phyloP scores from a whole-genome alignment of 2,888 invertebrate species.

The Metellina segmentata region DNA sequence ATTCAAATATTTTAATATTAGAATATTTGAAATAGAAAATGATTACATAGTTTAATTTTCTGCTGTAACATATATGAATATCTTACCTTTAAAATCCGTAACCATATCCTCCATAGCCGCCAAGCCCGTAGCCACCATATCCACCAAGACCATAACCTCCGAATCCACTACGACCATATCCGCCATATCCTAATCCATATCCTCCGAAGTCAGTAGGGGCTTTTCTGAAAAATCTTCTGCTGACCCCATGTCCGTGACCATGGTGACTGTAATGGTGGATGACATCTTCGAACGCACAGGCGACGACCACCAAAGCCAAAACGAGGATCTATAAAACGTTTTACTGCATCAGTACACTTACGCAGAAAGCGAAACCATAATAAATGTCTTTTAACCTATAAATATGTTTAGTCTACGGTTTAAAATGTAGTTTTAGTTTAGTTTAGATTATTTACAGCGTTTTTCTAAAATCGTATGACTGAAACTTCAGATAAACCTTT shows the following conservation, averaged over 20 bases:
- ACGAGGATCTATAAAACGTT: constrained; percentile 4
- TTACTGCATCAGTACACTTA: too few relatives aligned
- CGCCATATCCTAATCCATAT: constrained; percentile 9
- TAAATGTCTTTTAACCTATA: too few relatives aligned
- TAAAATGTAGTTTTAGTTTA: too few relatives aligned
- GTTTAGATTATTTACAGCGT: too few relatives aligned
- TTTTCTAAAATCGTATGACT: too few relatives aligned
- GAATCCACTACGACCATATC: not conserved
- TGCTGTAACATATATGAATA: not conserved
- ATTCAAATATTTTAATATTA: too few relatives aligned
- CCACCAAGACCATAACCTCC: constrained; percentile 6
- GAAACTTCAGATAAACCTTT: too few relatives aligned
- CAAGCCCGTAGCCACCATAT: constrained; percentile 18
- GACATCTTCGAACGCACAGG: not conserved
- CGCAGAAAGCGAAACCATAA: too few relatives aligned
- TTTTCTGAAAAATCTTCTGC: constrained; percentile 19
- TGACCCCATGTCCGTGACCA: constrained; percentile 1
- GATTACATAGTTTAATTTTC: too few relatives aligned
- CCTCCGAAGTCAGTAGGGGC: constrained; percentile 4
- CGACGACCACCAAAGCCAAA: constrained; percentile 28
- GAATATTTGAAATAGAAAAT: too few relatives aligned
- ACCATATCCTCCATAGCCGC: constrained; percentile 6
- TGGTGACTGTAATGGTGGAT: constrained; percentile 17
- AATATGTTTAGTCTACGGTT: too few relatives aligned
- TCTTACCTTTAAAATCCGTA: constrained; percentile 10